phyloP scores from a whole-genome alignment of 2,797 vertebrate genomes.

The Glossophaga mutica region DNA sequence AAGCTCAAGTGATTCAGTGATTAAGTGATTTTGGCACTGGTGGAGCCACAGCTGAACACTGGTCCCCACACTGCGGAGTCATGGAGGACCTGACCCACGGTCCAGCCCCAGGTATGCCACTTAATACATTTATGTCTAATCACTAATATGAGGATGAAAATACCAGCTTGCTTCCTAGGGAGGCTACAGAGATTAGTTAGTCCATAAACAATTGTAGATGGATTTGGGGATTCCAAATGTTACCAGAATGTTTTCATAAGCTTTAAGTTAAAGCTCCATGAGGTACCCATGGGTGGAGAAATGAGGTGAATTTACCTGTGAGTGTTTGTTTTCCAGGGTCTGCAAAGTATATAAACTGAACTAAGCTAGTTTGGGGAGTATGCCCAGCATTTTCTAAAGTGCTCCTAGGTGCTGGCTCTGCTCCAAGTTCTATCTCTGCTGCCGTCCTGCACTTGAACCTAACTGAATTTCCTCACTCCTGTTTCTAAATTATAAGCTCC shows the following conservation, averaged over 20 bases:
- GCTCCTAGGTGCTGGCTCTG: background rate
- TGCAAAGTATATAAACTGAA: background rate
- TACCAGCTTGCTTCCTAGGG: slow-evolving; percentile 42
- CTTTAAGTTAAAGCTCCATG: slow-evolving; percentile 43
- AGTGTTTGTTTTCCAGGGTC: background rate
- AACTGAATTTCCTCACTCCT: background rate
- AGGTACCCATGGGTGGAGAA: slow-evolving; percentile 13
- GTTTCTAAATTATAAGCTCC: background rate
- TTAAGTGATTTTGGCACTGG: background rate
- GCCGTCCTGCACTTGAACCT: background rate
- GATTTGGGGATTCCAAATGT: slow-evolving; percentile 61
- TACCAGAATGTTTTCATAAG: slow-evolving; percentile 62
- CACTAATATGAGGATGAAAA: slow-evolving; percentile 46
- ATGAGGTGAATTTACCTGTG: slow-evolving; percentile 7
- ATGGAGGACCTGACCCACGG: background rate
- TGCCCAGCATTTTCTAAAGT: background rate
- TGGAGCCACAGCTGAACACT: background rate
- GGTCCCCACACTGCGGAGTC: background rate
- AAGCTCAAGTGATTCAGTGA: background rate
- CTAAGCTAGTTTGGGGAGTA: background rate
- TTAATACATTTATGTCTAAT: slow-evolving; percentile 54
- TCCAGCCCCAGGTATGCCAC: slow-evolving; percentile 26
- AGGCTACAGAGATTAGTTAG: slow-evolving; percentile 59
- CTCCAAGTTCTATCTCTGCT: background rate
- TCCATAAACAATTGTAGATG: slow-evolving; percentile 53